phyloP scores from a whole-genome alignment of 2,888 invertebrate species.

The Drosophila incognita region DNA sequence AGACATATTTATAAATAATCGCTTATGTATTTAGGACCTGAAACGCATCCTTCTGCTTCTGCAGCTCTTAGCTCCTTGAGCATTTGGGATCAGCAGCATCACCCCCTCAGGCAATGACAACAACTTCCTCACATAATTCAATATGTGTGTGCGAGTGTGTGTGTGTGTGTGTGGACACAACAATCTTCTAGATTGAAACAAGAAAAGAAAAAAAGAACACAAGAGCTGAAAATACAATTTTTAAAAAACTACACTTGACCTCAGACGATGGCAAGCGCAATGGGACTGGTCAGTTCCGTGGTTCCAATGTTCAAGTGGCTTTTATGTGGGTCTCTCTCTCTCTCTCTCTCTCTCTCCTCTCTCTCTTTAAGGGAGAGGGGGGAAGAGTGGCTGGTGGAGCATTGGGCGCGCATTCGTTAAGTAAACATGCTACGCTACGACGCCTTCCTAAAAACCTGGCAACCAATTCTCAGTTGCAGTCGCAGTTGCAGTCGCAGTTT shows the following conservation, averaged over 20 bases:
- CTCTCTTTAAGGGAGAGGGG: neutral
- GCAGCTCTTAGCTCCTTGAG: neutral
- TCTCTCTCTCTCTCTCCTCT: neutral
- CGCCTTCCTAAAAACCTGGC: conserved; percentile 76
- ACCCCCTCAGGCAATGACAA: conserved; percentile 39
- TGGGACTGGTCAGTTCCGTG: conserved; percentile 57
- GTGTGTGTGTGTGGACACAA: conserved; percentile 28
- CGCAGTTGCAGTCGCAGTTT: conserved; percentile 38
- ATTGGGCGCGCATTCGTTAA: conserved; percentile 72
- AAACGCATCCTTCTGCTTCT: conserved; percentile 5
- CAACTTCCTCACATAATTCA: conserved; percentile 73
- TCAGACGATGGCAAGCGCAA: conserved; percentile 49
- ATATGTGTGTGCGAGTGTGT: conserved; percentile 11
- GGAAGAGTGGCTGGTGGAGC: neutral
- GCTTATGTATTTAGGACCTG: conserved; percentile 9
- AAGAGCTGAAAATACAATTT: conserved; percentile 38
- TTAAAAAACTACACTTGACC: conserved; percentile 69
- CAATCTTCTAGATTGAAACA: conserved; percentile 60
- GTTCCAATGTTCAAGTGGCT: conserved; percentile 67
- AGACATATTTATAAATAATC: neutral
- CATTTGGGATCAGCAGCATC: conserved; percentile 16
- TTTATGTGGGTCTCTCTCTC: conserved; percentile 41
- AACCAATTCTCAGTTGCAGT: conserved; percentile 38
- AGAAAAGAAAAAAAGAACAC: conserved; percentile 38
- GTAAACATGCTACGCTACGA: conserved; percentile 79